phyloP scores from a whole-genome alignment of 2,797 vertebrate genomes.

The Phalanger gymnotis region DNA sequence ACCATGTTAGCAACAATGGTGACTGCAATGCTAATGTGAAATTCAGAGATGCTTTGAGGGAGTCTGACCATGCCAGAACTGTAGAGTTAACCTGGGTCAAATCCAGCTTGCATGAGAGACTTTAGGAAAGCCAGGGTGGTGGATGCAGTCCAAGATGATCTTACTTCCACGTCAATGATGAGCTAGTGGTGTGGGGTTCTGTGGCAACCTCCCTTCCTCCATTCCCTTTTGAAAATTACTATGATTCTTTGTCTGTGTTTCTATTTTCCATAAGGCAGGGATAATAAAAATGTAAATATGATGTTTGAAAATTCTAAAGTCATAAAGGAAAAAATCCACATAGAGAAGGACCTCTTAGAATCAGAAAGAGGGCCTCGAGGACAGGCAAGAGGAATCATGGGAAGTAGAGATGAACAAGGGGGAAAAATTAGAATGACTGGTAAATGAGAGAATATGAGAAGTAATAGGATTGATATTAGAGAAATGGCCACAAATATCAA shows the following conservation, averaged over 20 bases:
- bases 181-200: background rate
- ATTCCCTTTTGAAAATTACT: background rate
- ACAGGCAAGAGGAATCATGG: background rate
- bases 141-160: background rate
- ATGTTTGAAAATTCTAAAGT: background rate
- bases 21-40: background rate
- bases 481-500: background rate
- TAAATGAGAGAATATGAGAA: background rate
- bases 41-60: background rate
- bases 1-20: background rate
- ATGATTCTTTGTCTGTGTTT: background rate
- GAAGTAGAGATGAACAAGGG: background rate
- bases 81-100: background rate
- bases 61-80: background rate
- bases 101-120: background rate
- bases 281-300: background rate
- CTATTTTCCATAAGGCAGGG: background rate
- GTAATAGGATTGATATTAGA: background rate
- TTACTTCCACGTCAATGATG: background rate
- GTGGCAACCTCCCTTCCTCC: background rate
- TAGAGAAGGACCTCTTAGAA: background rate
- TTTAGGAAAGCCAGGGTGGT: background rate
- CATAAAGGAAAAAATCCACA: background rate
- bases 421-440: background rate
- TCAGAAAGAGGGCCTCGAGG: background rate